A percentile compares a stretch with the other conserved stretches of the same genome.
phyloP scores from a whole-genome alignment of 2,797 vertebrate species.

The Pangasius larnaudii region DNA sequence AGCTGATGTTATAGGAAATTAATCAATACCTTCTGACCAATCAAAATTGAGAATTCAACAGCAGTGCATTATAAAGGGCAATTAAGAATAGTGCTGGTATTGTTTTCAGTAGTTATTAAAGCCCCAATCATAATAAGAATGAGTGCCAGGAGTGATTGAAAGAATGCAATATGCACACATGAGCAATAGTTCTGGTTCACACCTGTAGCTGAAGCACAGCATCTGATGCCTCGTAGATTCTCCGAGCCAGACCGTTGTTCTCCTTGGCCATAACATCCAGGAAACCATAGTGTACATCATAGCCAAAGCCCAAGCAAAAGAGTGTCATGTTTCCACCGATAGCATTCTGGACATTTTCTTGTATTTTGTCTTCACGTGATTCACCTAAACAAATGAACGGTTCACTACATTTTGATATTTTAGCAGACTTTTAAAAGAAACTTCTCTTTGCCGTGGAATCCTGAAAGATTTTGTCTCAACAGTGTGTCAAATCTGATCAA shows the following conservation, averaged over 20 bases:
- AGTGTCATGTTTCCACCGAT: slow-evolving; percentile 74
- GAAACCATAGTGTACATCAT: slow-evolving; percentile 82
- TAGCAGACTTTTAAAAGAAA: not conserved
- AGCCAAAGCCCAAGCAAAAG: slow-evolving; percentile 90
- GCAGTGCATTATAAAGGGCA: not conserved
- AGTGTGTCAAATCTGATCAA: not conserved
- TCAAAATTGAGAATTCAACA: not conserved
- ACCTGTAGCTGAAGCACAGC: slow-evolving; percentile 80
- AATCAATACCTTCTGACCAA: not conserved
- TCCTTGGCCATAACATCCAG: slow-evolving; percentile 86
- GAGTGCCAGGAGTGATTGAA: not conserved
- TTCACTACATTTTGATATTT: not conserved
- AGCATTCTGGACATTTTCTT: slow-evolving; percentile 74
- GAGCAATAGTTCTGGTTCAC: not conserved
- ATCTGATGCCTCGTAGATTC: slow-evolving; percentile 88
- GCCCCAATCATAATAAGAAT: not conserved
- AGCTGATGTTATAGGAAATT: not conserved
- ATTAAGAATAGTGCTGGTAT: not conserved
- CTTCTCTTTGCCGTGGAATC: not conserved
- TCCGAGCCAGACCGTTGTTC: slow-evolving; percentile 86
- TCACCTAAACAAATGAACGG: slow-evolving; percentile 56
- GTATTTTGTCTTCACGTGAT: slow-evolving; percentile 64
- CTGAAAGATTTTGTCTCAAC: not conserved
- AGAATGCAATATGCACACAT: not conserved
- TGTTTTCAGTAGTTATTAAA: not conserved